Base-by-base conservation (phyloP, 2,888 invertebrate species). In the Galerucella pusilla region DNA sequence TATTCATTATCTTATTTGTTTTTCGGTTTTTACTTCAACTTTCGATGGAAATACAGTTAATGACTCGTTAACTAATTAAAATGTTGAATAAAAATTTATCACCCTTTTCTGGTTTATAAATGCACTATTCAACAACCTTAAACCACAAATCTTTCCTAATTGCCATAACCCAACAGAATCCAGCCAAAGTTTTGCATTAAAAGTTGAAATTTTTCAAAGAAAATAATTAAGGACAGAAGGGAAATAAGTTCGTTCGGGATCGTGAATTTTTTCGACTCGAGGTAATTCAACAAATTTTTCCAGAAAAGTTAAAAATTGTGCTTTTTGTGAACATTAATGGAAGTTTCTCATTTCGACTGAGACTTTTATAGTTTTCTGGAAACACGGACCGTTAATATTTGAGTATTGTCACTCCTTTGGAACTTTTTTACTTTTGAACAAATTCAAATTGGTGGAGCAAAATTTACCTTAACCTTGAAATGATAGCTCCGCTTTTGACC, bases 171-270 rank as follows among this genome's bases (percentile, higher is more conserved):
- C 42, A 42, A 35, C 42, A 42, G 14, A 61, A 61, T 61, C 35
- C 20, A 61, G 61, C 61, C 12, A 63, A 63, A 63, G 63, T 63
- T 63, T 63, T 63, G 42, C n/a, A 42, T 42, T 63, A 45, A 16
- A n/a, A 63, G 45, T 42, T 1, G 10, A 9, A 63, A 42, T 63
- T 16, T 63, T 42, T n/a, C 63, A 35, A 63, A 11, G 42, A 63
- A 63, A 63, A 42, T 63, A 63, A 63, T 63, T 63, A 42, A 42
- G 42, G 45, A 42, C 42, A 42, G n/a, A 16, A 63, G n/a, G 59
- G 16, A 63, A 63, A 42, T 42, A 42, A 63, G 45, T 63, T 60
- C 11, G 20, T 60, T 42, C 63, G 9, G n/a, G 45, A 63, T n/a
- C n/a, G 42, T 63, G 9, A 42, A 63, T 63, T 63, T 63, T 60